phyloP scores from a whole-genome alignment of 1,140 invertebrate species.

The Aricia agestis region DNA sequence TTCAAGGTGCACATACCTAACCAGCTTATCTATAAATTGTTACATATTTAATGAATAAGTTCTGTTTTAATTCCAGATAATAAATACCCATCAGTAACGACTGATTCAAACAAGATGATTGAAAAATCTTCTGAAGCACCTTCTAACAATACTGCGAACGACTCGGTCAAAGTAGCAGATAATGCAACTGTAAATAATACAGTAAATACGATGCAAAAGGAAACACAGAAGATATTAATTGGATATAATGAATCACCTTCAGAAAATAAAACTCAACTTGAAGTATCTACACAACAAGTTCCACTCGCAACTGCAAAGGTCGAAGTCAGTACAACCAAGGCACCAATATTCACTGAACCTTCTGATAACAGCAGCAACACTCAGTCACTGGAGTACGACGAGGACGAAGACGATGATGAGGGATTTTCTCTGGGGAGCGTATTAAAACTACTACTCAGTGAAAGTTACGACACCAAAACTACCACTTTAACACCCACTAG shows the following conservation, averaged over 20 bases:
- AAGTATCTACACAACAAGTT: not conserved
- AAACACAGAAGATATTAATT: not conserved
- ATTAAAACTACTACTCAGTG: slow-evolving; percentile 75
- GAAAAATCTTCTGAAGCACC: not conserved
- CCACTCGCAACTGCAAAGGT: slow-evolving; percentile 4
- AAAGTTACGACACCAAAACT: slow-evolving; percentile 59
- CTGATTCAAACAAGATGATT: not conserved
- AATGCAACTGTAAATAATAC: not conserved
- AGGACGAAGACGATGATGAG: slow-evolving; percentile 66
- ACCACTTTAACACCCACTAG: slow-evolving; percentile 34
- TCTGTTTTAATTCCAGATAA: slow-evolving; percentile 26
- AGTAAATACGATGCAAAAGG: slow-evolving; percentile 28
- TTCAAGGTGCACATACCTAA: no score
- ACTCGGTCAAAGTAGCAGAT: not conserved
- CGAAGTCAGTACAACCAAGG: not conserved
- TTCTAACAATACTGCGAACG: not conserved
- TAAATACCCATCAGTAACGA: not conserved
- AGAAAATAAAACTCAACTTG: not conserved
- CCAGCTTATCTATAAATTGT: no score
- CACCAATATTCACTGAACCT: not conserved
- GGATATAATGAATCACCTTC: not conserved
- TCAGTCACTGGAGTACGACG: slow-evolving; percentile 45
- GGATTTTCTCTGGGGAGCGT: slow-evolving; percentile 78
- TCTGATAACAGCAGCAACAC: slow-evolving; percentile 24
- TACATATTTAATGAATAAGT: not conserved